phyloP scores from a whole-genome alignment of 2,797 vertebrate species.

The Sciurus vulgaris region DNA sequence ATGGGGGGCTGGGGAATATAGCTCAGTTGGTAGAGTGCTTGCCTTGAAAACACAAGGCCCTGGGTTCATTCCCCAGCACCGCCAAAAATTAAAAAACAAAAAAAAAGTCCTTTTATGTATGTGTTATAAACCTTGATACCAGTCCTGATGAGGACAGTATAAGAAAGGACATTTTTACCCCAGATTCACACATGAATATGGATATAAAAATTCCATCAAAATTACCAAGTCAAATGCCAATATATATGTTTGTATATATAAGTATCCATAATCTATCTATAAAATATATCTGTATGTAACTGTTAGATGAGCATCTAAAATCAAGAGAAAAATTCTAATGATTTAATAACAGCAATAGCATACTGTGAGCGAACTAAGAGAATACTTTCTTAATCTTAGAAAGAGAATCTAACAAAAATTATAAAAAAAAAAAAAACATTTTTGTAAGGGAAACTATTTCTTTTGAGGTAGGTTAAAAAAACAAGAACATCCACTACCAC shows the following conservation, averaged over 20 bases:
- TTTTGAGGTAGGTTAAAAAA: not conserved
- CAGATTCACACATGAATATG: not conserved
- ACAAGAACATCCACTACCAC: not conserved
- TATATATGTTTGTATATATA: accelerated
- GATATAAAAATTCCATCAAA: not conserved
- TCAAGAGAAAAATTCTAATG: not conserved
- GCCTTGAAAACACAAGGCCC: no score
- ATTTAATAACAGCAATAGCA: not conserved
- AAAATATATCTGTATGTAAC: not conserved
- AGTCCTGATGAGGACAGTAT: not conserved
- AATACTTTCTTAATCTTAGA: not conserved
- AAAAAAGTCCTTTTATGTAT: not conserved
- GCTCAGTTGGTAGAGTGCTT: no score
- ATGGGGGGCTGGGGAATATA: no score
- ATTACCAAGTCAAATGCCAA: not conserved
- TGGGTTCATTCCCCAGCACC: no score
- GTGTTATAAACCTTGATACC: not conserved
- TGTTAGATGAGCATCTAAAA: not conserved
- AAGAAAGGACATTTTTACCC: not conserved
- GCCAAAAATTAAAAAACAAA: no score
- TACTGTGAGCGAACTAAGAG: not conserved
- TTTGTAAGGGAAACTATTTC: not conserved
- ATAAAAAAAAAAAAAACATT: not conserved
- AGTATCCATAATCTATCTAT: not conserved
- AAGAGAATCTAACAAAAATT: not conserved